Conservation (phyloP, 2,888 invertebrate genomes). For the Hirtodrosophila duncani region DNA sequence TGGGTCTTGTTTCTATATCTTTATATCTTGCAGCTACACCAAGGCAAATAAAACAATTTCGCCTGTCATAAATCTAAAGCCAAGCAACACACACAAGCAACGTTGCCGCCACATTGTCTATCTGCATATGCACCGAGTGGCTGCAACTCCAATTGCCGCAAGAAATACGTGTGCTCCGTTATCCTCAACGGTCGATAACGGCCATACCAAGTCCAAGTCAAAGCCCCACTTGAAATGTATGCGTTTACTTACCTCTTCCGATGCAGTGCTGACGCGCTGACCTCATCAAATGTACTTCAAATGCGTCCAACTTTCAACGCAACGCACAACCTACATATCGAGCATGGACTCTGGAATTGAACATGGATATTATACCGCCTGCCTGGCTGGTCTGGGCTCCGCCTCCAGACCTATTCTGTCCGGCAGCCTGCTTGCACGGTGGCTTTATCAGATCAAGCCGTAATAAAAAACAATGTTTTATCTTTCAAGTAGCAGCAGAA, state of each 20-base stretch:
- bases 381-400: conserved; percentile 15
- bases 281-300: conserved; percentile 67
- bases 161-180: too few relatives aligned
- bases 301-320: conserved; percentile 39
- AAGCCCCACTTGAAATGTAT: conserved; percentile 24
- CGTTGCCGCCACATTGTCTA: conserved; percentile 62
- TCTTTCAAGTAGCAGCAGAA: conserved; percentile 77
- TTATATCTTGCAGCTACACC: too few relatives aligned
- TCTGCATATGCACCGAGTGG: conserved; percentile 11
- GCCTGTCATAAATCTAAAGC: conserved; percentile 46
- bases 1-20: too few relatives aligned
- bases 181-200: too few relatives aligned
- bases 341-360: conserved; percentile 62
- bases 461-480: conserved; percentile 75
- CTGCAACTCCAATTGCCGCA: too few relatives aligned
- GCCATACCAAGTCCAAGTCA: conserved; percentile 14
- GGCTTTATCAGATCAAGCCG: conserved; percentile 76
- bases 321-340: conserved; percentile 46
- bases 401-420: too few relatives aligned
- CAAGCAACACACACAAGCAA: conserved; percentile 35
- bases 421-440: conserved; percentile 41
- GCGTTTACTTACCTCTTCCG: conserved; percentile 13
- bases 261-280: conserved; percentile 56
- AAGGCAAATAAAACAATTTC: conserved; percentile 18
- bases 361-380: conserved; percentile 75